These are phyloP conservation scores for Lagenorhynchus albirostris DNA, from an alignment of 2,113 vertebrate genomes.

Conservation along the genomic window DNA sequence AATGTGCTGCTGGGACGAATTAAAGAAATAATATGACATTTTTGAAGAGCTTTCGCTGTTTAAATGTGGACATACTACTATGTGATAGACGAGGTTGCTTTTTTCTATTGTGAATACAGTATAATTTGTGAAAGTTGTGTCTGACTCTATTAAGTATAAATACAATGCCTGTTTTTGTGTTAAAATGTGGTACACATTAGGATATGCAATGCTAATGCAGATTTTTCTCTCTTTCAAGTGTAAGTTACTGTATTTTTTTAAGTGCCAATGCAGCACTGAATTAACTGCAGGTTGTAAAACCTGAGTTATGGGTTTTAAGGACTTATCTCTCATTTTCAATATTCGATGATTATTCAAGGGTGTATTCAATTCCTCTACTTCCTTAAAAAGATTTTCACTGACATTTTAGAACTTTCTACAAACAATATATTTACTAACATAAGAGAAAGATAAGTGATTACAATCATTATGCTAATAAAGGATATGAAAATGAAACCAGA, in stretches of 20 bases:
- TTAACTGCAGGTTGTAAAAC: neutral
- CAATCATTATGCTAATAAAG: neutral
- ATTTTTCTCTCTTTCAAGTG: neutral
- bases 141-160: conserved; percentile 8
- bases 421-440: neutral
- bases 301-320: neutral
- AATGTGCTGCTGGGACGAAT: neutral
- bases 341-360: neutral
- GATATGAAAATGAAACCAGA: neutral
- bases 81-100: neutral
- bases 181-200: neutral
- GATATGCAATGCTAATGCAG: neutral
- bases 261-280: neutral
- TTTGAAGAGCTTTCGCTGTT: neutral
- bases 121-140: neutral
- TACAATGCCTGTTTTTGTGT: neutral
- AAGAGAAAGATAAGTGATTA: neutral
- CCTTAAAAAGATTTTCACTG: neutral
- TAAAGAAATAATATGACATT: neutral
- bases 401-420: neutral
- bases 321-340: conserved; percentile 25
- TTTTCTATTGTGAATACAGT: conserved; percentile 50
- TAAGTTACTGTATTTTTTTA: neutral
- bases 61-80: neutral
- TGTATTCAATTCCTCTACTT: neutral